Percentiles rank a stretch among this genome's conserved stretches.
Conservation (phyloP, 2,113 vertebrate genomes). For the Catharus bicknelli region DNA sequence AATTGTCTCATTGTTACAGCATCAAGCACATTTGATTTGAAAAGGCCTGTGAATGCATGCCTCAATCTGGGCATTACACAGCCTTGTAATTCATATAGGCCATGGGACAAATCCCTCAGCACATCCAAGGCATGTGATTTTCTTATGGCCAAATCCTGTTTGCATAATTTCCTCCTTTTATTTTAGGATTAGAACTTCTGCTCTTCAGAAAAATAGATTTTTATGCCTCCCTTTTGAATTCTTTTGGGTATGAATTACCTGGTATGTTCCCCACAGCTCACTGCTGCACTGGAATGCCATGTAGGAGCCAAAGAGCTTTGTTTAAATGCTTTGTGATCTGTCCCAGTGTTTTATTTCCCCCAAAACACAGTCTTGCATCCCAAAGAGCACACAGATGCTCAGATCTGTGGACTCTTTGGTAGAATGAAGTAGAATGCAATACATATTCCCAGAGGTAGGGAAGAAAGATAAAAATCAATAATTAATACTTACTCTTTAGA, state of each 20-base stretch:
- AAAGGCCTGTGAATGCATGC: neutral
- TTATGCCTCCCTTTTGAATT: neutral
- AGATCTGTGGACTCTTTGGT: neutral
- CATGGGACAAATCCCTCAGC: neutral
- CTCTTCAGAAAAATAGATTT: conserved; percentile 11
- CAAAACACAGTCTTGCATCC: neutral
- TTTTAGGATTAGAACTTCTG: conserved; percentile 30
- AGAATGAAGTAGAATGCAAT: neutral
- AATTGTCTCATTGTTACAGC: neutral
- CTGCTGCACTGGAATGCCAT: neutral
- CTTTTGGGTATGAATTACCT: conserved; percentile 14
- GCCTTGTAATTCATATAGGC: neutral
- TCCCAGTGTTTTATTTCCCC: neutral
- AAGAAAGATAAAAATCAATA: neutral
- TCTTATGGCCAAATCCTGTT: conserved; percentile 29
- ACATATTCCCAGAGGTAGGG: fast-evolving
- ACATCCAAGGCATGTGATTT: neutral
- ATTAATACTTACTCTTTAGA: neutral
- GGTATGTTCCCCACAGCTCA: neutral
- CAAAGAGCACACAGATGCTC: neutral
- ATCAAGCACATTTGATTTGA: neutral
- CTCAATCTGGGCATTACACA: neutral
- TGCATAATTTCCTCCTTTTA: conserved; percentile 36
- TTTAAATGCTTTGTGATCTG: neutral
- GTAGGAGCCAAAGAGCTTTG: neutral